Percentiles rank a stretch among this genome's conserved stretches.
These are phyloP conservation scores for Pionites leucogaster DNA, from an alignment of 2,113 vertebrate species.

Conservation along the genomic window DNA sequence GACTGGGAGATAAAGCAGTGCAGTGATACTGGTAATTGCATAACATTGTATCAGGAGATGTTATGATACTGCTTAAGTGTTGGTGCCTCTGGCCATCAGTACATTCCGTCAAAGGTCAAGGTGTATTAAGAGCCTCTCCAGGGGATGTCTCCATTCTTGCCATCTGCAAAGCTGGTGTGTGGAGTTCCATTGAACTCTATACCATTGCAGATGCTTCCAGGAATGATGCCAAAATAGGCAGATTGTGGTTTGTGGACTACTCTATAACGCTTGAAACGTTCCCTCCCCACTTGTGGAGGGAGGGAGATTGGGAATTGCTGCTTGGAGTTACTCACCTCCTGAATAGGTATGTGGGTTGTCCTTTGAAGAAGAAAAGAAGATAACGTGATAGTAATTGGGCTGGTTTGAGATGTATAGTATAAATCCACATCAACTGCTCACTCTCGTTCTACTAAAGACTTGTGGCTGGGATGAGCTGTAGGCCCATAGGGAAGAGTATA, in stretches of 20 bases:
- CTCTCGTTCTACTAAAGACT: background rate
- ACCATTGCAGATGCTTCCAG: background rate
- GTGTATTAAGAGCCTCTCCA: background rate
- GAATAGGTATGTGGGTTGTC: background rate
- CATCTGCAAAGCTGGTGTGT: background rate
- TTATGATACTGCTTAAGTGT: background rate
- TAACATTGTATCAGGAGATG: slow-evolving; percentile 12
- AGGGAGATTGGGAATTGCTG: background rate
- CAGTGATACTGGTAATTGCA: background rate
- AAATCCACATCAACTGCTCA: background rate
- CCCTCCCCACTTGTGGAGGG: background rate
- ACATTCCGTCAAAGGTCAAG: slow-evolving; percentile 3
- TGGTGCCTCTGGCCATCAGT: background rate
- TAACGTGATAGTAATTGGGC: background rate
- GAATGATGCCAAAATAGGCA: background rate
- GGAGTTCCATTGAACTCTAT: background rate
- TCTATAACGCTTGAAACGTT: background rate
- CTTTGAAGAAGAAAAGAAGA: background rate
- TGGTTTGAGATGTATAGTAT: background rate
- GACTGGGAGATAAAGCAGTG: background rate
- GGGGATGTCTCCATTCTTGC: background rate
- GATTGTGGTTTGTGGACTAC: background rate
- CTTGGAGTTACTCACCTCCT: background rate
- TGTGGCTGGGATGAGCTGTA: background rate
- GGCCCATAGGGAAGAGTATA: background rate